phyloP scores from a whole-genome alignment of 2,113 vertebrate genomes.

The Dromiciops gliroides region DNA sequence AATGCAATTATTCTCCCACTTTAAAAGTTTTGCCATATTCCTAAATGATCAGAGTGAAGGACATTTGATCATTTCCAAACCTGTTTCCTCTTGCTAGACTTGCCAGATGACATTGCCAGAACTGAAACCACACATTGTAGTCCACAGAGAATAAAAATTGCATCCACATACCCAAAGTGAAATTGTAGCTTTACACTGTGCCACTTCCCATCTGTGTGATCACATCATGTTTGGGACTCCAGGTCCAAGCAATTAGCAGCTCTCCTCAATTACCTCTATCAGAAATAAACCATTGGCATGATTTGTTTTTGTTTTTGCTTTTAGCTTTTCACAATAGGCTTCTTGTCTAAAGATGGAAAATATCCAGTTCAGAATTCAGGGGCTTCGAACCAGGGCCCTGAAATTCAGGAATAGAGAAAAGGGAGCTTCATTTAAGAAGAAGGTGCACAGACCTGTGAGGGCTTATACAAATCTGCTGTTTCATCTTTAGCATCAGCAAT shows the following conservation, averaged over 20 bases:
- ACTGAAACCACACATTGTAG: slow-evolving; percentile 75
- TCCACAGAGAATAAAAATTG: slow-evolving; percentile 71
- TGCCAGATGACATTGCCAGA: slow-evolving; percentile 71
- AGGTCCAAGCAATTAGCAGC: slow-evolving; percentile 76
- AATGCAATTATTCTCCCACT: slow-evolving; percentile 48
- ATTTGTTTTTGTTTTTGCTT: slow-evolving; percentile 31
- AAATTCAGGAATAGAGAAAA: slow-evolving; percentile 2
- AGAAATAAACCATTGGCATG: slow-evolving; percentile 69
- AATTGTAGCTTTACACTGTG: slow-evolving; percentile 79
- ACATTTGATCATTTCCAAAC: slow-evolving; percentile 67
- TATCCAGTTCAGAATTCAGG: slow-evolving; percentile 46
- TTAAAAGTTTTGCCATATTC: slow-evolving; percentile 63
- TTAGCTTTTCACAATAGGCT: slow-evolving; percentile 45
- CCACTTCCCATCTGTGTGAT: slow-evolving; percentile 82
- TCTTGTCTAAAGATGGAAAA: slow-evolving; percentile 28
- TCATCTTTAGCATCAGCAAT: slow-evolving; percentile 51
- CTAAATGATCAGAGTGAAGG: slow-evolving; percentile 53
- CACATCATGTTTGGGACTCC: slow-evolving; percentile 68
- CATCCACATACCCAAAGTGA: slow-evolving; percentile 78
- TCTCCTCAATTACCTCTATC: slow-evolving; percentile 57
- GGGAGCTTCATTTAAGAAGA: slow-evolving; percentile 43
- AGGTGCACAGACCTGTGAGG: slow-evolving; percentile 44
- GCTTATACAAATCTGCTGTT: background rate
- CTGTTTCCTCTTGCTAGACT: slow-evolving; percentile 41
- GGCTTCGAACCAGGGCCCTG: slow-evolving; percentile 26